Percentiles rank a stretch among this genome's conserved stretches.
Evolutionary conservation across 2,797 vertebrate species (phyloP).

Genomic region (Chelidonichthys spinosus): DNA sequence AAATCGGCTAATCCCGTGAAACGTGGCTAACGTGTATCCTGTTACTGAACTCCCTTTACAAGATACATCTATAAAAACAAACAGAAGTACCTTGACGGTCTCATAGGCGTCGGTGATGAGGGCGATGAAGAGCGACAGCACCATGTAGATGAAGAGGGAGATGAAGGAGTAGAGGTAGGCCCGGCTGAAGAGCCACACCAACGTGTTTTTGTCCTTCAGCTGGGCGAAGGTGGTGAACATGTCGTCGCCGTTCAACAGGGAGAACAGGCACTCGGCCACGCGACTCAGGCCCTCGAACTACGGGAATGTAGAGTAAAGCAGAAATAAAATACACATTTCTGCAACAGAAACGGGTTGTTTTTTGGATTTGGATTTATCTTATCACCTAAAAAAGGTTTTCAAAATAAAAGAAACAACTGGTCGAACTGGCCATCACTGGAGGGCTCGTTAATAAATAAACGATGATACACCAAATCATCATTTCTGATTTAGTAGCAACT

Average conservation of each 20-base stretch:
- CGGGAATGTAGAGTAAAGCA: slow-evolving; percentile 11
- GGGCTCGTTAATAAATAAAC: too few relatives aligned
- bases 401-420: background rate
- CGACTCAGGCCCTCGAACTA: slow-evolving; percentile 95
- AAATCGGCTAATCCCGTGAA: background rate
- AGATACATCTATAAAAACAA: background rate
- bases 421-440: background rate
- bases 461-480: too few relatives aligned
- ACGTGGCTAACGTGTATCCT: background rate
- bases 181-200: slow-evolving; percentile 96
- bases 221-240: slow-evolving; percentile 97
- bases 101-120: slow-evolving; percentile 97
- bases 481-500: too few relatives aligned
- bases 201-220: slow-evolving; percentile 90
- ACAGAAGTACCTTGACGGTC: slow-evolving; percentile 91
- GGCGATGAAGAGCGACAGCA: slow-evolving; percentile 97
- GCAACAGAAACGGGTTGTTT: background rate
- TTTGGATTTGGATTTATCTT: too few relatives aligned
- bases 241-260: slow-evolving; percentile 95
- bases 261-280: slow-evolving; percentile 96
- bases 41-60: background rate
- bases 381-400: background rate
- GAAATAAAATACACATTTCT: background rate
- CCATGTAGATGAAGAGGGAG: slow-evolving; percentile 97
- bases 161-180: slow-evolving; percentile 97